Percentiles rank a stretch among this genome's conserved stretches.
These are phyloP conservation scores for Itoplectis maculator DNA, from an alignment of 2,888 invertebrate genomes.

Conservation along the genomic window DNA sequence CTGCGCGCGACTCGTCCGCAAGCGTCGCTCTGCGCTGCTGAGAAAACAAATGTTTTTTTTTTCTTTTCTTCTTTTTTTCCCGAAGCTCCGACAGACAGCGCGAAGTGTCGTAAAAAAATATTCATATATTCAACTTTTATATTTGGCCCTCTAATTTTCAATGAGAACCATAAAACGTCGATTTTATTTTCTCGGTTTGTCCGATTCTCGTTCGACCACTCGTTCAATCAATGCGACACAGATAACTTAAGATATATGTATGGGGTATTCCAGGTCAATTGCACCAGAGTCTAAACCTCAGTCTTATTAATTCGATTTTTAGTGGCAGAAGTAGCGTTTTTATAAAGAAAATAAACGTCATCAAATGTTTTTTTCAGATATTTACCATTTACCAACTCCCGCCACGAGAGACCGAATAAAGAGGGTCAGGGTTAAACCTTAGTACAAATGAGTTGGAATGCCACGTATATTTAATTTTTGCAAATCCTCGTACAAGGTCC, in stretches of 20 bases:
- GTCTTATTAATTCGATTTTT: no score
- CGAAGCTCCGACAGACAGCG: not conserved
- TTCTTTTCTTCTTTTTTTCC: conserved; percentile 29
- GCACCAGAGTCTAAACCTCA: no score
- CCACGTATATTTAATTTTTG: no score
- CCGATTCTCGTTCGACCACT: not conserved
- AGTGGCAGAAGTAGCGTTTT: no score
- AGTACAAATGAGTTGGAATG: no score
- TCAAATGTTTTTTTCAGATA: no score
- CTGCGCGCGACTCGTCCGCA: not conserved
- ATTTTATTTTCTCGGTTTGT: not conserved
- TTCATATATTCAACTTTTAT: not conserved
- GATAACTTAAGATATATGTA: conserved; percentile 13
- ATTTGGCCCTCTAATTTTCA: not conserved
- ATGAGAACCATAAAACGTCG: not conserved
- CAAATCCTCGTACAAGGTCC: not conserved
- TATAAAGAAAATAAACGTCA: no score
- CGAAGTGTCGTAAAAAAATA: not conserved
- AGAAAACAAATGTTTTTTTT: conserved; percentile 40
- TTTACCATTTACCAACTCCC: no score
- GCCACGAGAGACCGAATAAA: no score
- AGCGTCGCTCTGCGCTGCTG: conserved; percentile 10
- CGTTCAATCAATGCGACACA: conserved; percentile 7
- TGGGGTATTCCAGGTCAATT: no score
- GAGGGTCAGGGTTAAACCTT: no score